Evolutionary conservation across 1,140 invertebrate species (phyloP).

Genomic region (Drosophila nigromelanica): DNA sequence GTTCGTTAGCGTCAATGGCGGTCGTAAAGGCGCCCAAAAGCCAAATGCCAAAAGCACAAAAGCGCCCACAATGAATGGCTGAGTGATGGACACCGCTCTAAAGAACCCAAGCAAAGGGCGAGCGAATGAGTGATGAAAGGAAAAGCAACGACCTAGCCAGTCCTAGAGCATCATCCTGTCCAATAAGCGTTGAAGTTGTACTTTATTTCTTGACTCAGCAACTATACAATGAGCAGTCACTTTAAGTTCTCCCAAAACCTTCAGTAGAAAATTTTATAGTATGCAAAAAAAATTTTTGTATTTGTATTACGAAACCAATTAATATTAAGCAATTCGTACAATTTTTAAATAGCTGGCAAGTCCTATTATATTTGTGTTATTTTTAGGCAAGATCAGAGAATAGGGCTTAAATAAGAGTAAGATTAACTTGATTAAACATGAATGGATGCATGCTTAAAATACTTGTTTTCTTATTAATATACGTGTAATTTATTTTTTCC

Average conservation of each 20-base stretch:
- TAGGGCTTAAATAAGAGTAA: too few species aligned
- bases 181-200: constrained; percentile 11
- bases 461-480: too few species aligned
- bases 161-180: constrained; percentile 3
- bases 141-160: not conserved
- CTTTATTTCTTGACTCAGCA: constrained; percentile 9
- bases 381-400: too few species aligned
- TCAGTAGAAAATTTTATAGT: not conserved
- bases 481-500: too few species aligned
- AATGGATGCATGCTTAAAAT: too few species aligned
- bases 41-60: constrained; percentile 45
- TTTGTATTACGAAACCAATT: too few species aligned
- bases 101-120: not conserved
- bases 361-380: too few species aligned
- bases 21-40: constrained; percentile 32
- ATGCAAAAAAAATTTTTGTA: not conserved
- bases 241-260: not conserved
- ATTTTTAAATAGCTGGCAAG: too few species aligned
- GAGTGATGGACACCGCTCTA: constrained; percentile 32
- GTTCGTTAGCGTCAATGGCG: constrained; percentile 33
- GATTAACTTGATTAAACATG: too few species aligned
- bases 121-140: not conserved
- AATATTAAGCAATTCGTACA: too few species aligned
- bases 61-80: constrained; percentile 32
- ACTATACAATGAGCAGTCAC: not conserved